phyloP scores from a whole-genome alignment of 2,113 vertebrate genomes.

The Perccottus glenii region DNA sequence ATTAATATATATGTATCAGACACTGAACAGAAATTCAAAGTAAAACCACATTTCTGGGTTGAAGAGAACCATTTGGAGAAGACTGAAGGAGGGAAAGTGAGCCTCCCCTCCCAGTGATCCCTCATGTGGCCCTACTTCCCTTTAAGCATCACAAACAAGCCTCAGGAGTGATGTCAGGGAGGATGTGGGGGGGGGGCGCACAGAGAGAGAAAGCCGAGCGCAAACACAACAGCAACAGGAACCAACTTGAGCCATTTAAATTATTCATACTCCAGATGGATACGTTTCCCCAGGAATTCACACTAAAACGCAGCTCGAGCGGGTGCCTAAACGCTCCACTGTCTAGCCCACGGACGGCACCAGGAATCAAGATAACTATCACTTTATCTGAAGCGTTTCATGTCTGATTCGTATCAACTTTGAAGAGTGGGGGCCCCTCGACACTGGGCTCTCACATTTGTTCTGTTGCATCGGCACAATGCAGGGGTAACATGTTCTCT shows the following conservation, averaged over 20 bases:
- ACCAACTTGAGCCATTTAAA: constrained; percentile 99
- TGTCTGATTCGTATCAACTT: constrained; percentile 76
- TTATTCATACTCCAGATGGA: constrained; percentile 99
- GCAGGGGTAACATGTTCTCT: constrained; percentile 68
- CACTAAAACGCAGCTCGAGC: constrained; percentile 78
- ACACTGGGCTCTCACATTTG: constrained; percentile 68
- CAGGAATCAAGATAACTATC: constrained; percentile 72
- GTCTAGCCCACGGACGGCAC: constrained; percentile 45
- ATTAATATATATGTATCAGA: too few species aligned
- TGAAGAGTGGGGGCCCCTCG: constrained; percentile 75
- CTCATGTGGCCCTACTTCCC: constrained; percentile 77
- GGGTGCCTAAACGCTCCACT: constrained; percentile 38
- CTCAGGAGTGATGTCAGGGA: constrained; percentile 79
- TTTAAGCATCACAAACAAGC: constrained; percentile 83
- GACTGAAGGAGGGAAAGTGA: constrained; percentile 58
- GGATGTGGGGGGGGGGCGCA: constrained; percentile 66
- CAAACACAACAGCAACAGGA: constrained; percentile 98
- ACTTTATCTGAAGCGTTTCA: constrained; percentile 71
- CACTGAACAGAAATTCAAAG: not conserved
- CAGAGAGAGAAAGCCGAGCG: constrained; percentile 76
- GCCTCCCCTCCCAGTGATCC: constrained; percentile 67
- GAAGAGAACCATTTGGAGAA: constrained; percentile 42
- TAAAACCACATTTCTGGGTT: not conserved
- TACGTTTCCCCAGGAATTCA: constrained; percentile 90
- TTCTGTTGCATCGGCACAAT: constrained; percentile 70